phyloP scores from a whole-genome alignment of 2,888 invertebrate genomes.

The Platycnemis pennipes region DNA sequence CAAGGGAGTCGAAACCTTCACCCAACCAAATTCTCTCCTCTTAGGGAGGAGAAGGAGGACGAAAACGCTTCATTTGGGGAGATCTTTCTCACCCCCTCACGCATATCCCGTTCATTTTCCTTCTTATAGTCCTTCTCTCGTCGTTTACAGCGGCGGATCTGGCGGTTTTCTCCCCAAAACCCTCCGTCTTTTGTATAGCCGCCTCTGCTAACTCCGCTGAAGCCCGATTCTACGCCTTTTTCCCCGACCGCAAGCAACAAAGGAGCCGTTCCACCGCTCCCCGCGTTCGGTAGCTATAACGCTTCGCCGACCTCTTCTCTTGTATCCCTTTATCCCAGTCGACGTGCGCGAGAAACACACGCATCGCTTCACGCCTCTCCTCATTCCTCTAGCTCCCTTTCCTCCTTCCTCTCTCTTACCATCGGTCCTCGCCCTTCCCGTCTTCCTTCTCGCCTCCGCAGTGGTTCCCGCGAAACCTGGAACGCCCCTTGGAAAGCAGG shows the following conservation, averaged over 20 bases:
- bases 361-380: background rate
- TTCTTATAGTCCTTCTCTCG: too few species aligned
- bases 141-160: too few species aligned
- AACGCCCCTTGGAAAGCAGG: background rate
- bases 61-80: background rate
- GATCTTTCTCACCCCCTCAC: background rate
- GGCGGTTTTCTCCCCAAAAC: too few species aligned
- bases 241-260: background rate
- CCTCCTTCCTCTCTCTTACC: background rate
- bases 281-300: background rate
- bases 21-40: too few species aligned
- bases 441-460: background rate
- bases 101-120: too few species aligned
- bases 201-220: background rate
- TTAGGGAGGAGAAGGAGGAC: too few species aligned
- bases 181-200: too few species aligned
- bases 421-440: background rate
- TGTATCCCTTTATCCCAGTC: background rate
- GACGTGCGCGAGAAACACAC: background rate
- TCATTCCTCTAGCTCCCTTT: background rate
- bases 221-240: background rate
- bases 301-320: background rate
- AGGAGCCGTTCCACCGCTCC: background rate
- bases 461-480: background rate
- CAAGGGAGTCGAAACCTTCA: too few species aligned